Conservation (phyloP, 2,113 vertebrate species). For the Chaetops frenatus region DNA sequence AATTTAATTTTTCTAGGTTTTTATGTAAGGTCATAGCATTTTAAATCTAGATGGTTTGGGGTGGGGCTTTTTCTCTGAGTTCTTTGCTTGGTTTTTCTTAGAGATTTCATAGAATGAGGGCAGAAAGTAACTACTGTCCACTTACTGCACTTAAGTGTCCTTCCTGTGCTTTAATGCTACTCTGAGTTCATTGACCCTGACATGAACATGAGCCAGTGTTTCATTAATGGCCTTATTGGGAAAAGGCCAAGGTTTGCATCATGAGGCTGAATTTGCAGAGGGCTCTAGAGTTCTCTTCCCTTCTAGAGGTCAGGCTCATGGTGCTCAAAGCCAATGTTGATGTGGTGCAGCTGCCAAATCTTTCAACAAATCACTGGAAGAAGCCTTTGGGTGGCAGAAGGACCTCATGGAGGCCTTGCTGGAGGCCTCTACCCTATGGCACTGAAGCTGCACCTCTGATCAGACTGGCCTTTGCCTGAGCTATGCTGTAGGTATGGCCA, state of each 20-base stretch:
- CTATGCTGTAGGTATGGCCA: not conserved
- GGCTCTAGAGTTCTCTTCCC: rapidly evolving
- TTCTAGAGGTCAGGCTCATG: not conserved
- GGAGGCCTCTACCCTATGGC: not conserved
- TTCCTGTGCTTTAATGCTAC: not conserved
- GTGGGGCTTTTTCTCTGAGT: not conserved
- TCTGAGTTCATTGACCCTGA: not conserved
- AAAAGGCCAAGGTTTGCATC: not conserved
- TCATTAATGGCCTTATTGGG: not conserved
- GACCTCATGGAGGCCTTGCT: not conserved
- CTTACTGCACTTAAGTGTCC: not conserved
- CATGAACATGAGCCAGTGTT: not conserved
- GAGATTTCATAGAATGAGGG: not conserved
- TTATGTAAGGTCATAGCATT: not conserved
- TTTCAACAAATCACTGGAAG: not conserved
- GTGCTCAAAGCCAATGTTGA: not conserved
- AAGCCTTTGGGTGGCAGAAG: not conserved
- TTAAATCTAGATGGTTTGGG: not conserved
- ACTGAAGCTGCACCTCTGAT: not conserved
- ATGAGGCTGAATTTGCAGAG: not conserved
- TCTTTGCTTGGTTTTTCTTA: not conserved
- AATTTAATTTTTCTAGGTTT: not conserved
- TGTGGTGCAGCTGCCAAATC: not conserved
- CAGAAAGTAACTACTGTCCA: not conserved
- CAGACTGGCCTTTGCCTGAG: not conserved